A percentile compares a stretch with the other conserved stretches of the same genome.
Evolutionary conservation across 2,888 invertebrate species (phyloP).

Genomic region (Pheosia tremula): DNA sequence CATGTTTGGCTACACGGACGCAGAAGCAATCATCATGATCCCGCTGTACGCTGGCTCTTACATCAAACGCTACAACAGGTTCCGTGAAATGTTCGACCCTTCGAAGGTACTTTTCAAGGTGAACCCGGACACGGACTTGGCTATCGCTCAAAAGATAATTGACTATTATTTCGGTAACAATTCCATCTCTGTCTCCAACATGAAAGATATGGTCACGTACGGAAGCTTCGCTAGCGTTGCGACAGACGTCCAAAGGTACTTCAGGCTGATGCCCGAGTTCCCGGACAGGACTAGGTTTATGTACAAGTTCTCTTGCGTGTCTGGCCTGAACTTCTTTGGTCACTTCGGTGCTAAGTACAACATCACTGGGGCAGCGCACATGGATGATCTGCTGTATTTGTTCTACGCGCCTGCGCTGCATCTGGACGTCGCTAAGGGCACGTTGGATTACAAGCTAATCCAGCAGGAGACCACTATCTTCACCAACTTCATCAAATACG

Average conservation of each 20-base stretch:
- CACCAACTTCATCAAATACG: constrained; percentile 36
- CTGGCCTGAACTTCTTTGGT: constrained; percentile 18
- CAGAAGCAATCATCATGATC: constrained; percentile 13
- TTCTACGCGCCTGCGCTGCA: constrained; percentile 19
- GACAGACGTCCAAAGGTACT: constrained; percentile 2
- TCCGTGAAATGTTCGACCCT: constrained; percentile 8
- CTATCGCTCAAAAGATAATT: constrained; percentile 1
- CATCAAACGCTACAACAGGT: constrained; percentile 1
- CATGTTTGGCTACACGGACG: constrained; percentile 12
- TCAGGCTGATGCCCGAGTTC: constrained; percentile 6
- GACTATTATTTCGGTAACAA: constrained; percentile 14
- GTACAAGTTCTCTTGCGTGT: constrained; percentile 22
- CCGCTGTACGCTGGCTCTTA: not conserved
- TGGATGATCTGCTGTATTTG: constrained; percentile 33
- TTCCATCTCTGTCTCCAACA: constrained; percentile 6
- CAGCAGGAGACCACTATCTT: constrained; percentile 22
- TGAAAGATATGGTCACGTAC: constrained; percentile 12
- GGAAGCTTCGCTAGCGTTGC: constrained; percentile 1
- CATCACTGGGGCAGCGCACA: constrained; percentile 24
- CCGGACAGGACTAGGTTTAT: constrained; percentile 13
- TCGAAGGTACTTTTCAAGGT: constrained; percentile 7
- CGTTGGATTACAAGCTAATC: constrained; percentile 21
- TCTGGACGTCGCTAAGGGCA: not conserved
- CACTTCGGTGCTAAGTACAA: constrained; percentile 15
- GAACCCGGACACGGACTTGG: not conserved